Base-by-base conservation (phyloP, 2,888 invertebrate genomes). In the Sinelater perroti region DNA sequence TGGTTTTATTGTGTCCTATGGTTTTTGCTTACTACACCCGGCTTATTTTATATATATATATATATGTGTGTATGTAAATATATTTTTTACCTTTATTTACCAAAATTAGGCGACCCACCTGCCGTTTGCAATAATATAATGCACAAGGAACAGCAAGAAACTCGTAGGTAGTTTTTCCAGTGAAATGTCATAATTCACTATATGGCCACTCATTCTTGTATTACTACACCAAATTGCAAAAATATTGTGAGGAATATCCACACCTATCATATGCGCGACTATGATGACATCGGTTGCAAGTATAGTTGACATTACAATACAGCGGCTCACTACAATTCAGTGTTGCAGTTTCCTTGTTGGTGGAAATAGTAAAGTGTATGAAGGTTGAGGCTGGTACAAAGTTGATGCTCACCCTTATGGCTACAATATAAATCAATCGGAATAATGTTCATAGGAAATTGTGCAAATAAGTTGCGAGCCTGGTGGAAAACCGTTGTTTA, bases 251-350 rank as follows among this genome's bases (percentile, higher is more conserved):
- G 71, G 17, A 75, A 70, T 18, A 83, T 85, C 24, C 83, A 85
- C 60, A 70, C 74, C 36, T 80, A 80, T 61, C 85, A 86, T 16
- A 80, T 81, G 70, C 74, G 81, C 38, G 65, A 66, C 1, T 85
- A 81, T 70, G 72, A 74, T 28, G 86, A 87, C 65, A 83, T 87
- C 51, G 86, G 82, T 18, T 82, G 80, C 66, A 85, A 85, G 85
- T 86, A 75, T 81, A 8, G n/a, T n/a, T n/a, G n/a, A n/a, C n/a
- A n/a, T n/a, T n/a, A n/a, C n/a, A n/a, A n/a, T n/a, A n/a, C n/a
- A n/a, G n/a, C n/a, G n/a, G n/a, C n/a, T n/a, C n/a, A n/a, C n/a
- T n/a, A n/a, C n/a, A 30, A 10, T 38, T 38, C 18, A 17, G 13
- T 20, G 24, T 2, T 72, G 7, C 54, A 86, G 85, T 58, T 86